Evolutionary conservation across 2,113 vertebrate species (phyloP).

Genomic region (Sinocyclocheilus anshuiensis): DNA sequence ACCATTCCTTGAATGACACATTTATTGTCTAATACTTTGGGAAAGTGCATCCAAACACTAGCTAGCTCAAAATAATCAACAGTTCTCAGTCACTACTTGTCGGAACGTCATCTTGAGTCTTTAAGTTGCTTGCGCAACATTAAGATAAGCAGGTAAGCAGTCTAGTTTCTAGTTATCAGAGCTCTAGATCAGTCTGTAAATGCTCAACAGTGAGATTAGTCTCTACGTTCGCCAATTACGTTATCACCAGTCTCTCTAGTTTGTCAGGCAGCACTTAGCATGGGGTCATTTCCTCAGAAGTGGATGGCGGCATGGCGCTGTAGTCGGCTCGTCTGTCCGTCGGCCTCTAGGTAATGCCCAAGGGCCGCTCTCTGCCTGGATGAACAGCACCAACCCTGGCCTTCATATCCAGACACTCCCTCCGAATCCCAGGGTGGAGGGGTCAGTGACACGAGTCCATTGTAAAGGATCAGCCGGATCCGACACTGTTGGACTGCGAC

Average conservation of each 20-base stretch:
- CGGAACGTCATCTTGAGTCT: slow-evolving; percentile 13
- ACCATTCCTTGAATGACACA: no score
- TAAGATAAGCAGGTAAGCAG: slow-evolving; percentile 35
- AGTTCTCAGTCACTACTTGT: slow-evolving; percentile 36
- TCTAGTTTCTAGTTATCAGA: slow-evolving; percentile 43
- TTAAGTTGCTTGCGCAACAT: slow-evolving; percentile 24
- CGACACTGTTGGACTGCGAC: neutral
- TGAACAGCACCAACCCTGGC: slow-evolving; percentile 30
- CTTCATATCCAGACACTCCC: slow-evolving; percentile 19
- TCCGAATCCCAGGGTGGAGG: neutral
- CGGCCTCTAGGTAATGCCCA: slow-evolving; percentile 30
- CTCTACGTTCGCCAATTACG: slow-evolving; percentile 37
- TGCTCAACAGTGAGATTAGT: slow-evolving; percentile 34
- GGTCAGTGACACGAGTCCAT: slow-evolving; percentile 26
- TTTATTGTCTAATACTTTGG: neutral
- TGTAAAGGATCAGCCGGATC: slow-evolving; percentile 34
- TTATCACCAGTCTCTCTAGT: slow-evolving; percentile 39
- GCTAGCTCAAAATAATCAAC: slow-evolving; percentile 4
- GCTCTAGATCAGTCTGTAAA: slow-evolving; percentile 38
- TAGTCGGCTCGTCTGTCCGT: slow-evolving; percentile 41
- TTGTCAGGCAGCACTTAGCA: slow-evolving; percentile 47
- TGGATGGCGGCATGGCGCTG: slow-evolving; percentile 27
- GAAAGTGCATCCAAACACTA: slow-evolving; percentile 38
- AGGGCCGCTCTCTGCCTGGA: slow-evolving; percentile 34
- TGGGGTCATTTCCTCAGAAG: slow-evolving; percentile 54